Conservation (phyloP, 1,140 invertebrate genomes). For the Thrips palmi region DNA sequence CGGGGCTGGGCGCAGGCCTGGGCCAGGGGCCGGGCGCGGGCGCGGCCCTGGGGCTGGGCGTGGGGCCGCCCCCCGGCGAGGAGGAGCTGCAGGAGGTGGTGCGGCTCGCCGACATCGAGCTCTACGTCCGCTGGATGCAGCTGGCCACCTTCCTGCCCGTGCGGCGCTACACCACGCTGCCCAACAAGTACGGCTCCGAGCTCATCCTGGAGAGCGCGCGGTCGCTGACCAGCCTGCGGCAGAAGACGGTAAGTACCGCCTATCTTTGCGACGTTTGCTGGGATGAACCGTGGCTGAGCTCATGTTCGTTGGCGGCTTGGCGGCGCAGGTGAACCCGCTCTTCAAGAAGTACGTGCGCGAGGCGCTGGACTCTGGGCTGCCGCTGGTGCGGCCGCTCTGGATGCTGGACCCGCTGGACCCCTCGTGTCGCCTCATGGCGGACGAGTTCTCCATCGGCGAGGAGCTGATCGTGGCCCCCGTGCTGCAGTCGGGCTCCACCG, state of each 20-base stretch:
- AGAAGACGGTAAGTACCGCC: slow-evolving; percentile 36
- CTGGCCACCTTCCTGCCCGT: slow-evolving; percentile 80
- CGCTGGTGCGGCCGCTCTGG: slow-evolving; percentile 77
- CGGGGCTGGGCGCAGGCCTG: no score
- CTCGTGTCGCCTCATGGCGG: slow-evolving; percentile 54
- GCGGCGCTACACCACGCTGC: slow-evolving; percentile 76
- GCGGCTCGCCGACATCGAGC: slow-evolving; percentile 59
- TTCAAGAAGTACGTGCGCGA: slow-evolving; percentile 54
- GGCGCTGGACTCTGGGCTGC: slow-evolving; percentile 58
- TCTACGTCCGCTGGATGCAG: slow-evolving; percentile 90
- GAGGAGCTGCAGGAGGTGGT: no score
- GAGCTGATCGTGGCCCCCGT: slow-evolving; percentile 84
- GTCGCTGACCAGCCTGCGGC: slow-evolving; percentile 50
- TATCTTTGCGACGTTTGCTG: neutral
- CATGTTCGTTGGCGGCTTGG: no score
- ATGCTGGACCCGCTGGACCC: slow-evolving; percentile 70
- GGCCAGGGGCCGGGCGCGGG: no score
- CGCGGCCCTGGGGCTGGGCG: no score
- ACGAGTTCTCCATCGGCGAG: slow-evolving; percentile 82
- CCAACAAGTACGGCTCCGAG: slow-evolving; percentile 60
- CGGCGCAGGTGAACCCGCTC: slow-evolving; percentile 46
- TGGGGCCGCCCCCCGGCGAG: no score
- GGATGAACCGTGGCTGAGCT: neutral
- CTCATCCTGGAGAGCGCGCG: slow-evolving; percentile 57
- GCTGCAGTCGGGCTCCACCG: slow-evolving; percentile 40